These are phyloP conservation scores for Fukomys damarensis DNA, from an alignment of 2,113 vertebrate genomes.

Conservation along the genomic window DNA sequence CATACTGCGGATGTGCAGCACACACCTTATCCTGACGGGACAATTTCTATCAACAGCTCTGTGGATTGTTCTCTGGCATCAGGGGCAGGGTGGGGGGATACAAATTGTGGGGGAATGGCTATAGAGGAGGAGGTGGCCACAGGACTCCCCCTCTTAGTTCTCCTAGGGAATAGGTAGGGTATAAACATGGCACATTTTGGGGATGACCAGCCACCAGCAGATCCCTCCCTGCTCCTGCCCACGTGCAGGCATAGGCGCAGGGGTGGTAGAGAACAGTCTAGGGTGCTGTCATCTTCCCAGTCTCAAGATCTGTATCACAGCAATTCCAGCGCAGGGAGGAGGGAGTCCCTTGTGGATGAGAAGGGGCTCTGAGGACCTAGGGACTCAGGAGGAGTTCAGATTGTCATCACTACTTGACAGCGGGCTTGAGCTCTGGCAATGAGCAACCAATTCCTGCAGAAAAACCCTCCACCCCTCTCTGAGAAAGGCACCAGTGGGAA, in stretches of 20 bases:
- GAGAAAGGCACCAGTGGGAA: background rate
- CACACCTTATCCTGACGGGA: background rate
- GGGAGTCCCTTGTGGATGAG: background rate
- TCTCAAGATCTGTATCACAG: background rate
- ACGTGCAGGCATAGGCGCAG: fast-evolving
- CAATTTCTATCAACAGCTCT: background rate
- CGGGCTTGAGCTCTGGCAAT: background rate
- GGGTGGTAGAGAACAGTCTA: background rate
- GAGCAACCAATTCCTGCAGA: background rate
- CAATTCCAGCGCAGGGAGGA: background rate
- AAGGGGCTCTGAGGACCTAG: background rate
- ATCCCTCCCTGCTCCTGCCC: background rate
- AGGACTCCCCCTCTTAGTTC: background rate
- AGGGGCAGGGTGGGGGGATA: no score
- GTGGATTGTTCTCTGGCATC: background rate
- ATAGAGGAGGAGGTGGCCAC: background rate
- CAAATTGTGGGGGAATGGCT: background rate
- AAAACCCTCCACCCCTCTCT: background rate
- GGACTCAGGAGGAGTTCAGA: background rate
- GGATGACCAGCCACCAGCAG: background rate
- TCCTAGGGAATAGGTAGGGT: background rate
- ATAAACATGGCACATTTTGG: background rate
- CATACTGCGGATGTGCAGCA: background rate
- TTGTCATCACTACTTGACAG: background rate
- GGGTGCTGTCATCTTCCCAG: fast-evolving